Evolutionary conservation across 2,113 vertebrate species (phyloP).

Genomic region (Corythornis cristatus): DNA sequence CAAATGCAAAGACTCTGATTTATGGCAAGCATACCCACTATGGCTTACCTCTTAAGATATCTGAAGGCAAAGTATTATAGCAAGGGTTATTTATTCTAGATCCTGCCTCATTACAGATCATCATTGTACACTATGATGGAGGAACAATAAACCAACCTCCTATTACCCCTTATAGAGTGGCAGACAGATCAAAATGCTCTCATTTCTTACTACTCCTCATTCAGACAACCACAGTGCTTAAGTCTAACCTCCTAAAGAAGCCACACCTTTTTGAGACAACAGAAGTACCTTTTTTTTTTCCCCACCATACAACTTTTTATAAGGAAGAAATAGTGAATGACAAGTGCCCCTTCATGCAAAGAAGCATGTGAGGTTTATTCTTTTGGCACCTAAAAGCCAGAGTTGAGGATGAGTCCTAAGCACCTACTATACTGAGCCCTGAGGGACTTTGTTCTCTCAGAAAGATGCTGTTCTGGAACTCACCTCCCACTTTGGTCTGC

Average conservation of each 20-base stretch:
- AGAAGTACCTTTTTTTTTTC: not conserved
- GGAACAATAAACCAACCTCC: slow-evolving; percentile 40
- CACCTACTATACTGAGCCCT: not conserved
- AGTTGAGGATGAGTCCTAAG: not conserved
- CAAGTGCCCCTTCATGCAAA: not conserved
- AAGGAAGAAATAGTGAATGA: not conserved
- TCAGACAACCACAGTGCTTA: not conserved
- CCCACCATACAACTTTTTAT: not conserved
- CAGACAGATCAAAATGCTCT: slow-evolving; percentile 2
- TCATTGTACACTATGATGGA: not conserved
- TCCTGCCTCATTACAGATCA: slow-evolving; percentile 50
- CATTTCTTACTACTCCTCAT: not conserved
- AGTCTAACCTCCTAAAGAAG: not conserved
- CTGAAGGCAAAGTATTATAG: slow-evolving; percentile 39
- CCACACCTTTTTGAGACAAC: not conserved
- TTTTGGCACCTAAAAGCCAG: not conserved
- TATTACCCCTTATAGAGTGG: not conserved
- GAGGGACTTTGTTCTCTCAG: not conserved
- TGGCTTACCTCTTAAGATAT: slow-evolving; percentile 40
- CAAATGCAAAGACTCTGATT: slow-evolving; percentile 58
- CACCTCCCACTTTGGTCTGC: not conserved
- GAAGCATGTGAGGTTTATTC: not conserved
- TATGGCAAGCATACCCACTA: slow-evolving; percentile 30
- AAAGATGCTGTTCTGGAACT: not conserved
- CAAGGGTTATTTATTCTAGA: slow-evolving; percentile 25